Evolutionary conservation across 2,888 invertebrate species (phyloP).

Genomic region (Antheraea yamamai): DNA sequence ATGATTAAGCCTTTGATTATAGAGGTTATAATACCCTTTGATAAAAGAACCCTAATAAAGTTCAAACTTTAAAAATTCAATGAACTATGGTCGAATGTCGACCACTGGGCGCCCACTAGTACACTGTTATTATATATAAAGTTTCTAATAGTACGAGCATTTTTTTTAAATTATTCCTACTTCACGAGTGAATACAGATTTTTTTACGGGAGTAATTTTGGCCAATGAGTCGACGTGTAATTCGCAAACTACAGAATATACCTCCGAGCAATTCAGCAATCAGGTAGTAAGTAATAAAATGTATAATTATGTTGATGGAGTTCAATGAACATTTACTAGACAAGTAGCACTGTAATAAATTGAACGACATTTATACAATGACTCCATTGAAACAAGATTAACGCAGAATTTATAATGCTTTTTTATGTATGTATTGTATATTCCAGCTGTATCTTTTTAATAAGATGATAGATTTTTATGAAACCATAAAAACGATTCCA

Average conservation of each 20-base stretch:
- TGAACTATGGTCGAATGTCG: too few relatives aligned
- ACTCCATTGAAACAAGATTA: background rate
- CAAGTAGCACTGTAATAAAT: constrained; percentile 5
- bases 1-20: too few relatives aligned
- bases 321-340: background rate
- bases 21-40: too few relatives aligned
- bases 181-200: background rate
- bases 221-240: background rate
- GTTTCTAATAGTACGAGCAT: too few relatives aligned
- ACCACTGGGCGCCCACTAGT: too few relatives aligned
- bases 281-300: constrained; percentile 1
- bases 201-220: background rate
- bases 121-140: too few relatives aligned
- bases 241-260: background rate
- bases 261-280: background rate
- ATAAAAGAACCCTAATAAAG: too few relatives aligned
- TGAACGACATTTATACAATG: background rate
- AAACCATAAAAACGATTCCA: too few relatives aligned
- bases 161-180: too few relatives aligned
- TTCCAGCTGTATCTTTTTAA: too few relatives aligned
- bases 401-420: background rate
- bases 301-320: background rate
- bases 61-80: too few relatives aligned
- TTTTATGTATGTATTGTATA: background rate
- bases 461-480: too few relatives aligned